phyloP scores from a whole-genome alignment of 2,888 invertebrate genomes.

The Diachrysia chrysitis region DNA sequence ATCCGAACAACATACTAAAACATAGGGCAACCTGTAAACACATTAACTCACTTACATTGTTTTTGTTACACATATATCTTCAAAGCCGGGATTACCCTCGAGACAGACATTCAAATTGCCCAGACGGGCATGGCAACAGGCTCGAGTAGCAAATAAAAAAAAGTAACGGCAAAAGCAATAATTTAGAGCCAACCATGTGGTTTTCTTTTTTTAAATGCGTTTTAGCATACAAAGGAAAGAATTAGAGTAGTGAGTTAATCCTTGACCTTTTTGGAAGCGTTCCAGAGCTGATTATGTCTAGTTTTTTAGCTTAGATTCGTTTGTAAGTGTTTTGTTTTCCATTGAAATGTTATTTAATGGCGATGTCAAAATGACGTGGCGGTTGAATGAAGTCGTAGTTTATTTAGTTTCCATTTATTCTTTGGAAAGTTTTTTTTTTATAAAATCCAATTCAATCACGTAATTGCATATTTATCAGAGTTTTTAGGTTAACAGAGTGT shows the following conservation, averaged over 20 bases:
- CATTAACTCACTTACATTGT: conserved; percentile 50
- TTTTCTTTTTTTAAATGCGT: conserved; percentile 53
- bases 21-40: conserved; percentile 37
- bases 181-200: conserved; percentile 53
- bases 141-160: conserved; percentile 44
- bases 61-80: conserved; percentile 53
- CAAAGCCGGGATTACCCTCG: conserved; percentile 51
- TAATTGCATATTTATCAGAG: no score
- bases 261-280: conserved; percentile 60
- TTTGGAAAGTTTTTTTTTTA: no score
- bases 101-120: conserved; percentile 40
- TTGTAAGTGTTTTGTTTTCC: conserved; percentile 14
- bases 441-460: no score
- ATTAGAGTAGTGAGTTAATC: conserved; percentile 50
- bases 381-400: not conserved
- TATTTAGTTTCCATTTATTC: not conserved
- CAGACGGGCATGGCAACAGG: conserved; percentile 40
- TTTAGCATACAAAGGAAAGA: conserved; percentile 54
- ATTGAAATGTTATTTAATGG: conserved; percentile 22
- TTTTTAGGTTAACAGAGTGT: no score
- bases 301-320: conserved; percentile 27
- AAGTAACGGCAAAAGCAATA: conserved; percentile 42
- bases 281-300: conserved; percentile 53
- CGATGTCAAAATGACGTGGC: conserved; percentile 8
- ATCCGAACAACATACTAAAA: conserved; percentile 38